phyloP scores from a whole-genome alignment of 2,888 invertebrate genomes.

The Conchocele bisecta region DNA sequence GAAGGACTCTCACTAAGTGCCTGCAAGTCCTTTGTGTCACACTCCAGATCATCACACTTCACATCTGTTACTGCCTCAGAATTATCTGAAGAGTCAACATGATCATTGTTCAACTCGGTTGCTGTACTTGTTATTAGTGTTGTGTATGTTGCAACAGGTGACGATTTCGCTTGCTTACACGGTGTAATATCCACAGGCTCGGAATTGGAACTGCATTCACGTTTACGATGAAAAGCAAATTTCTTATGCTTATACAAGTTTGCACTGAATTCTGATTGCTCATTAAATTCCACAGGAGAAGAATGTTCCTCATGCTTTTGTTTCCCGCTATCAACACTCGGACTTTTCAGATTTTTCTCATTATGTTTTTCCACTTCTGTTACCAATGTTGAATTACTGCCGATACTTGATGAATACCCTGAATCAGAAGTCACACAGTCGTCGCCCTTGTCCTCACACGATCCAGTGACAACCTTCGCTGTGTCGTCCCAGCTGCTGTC shows the following conservation, averaged over 20 bases:
- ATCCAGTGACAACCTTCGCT: conserved; percentile 9
- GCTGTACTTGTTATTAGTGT: conserved; percentile 7
- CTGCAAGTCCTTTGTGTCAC: not conserved
- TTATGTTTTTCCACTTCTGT: not conserved
- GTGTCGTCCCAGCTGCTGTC: conserved; percentile 71
- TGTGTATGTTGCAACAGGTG: not conserved
- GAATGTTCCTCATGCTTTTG: conserved; percentile 23
- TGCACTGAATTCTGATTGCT: conserved; percentile 35
- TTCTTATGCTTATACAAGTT: conserved; percentile 73
- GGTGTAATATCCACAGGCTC: conserved; percentile 23
- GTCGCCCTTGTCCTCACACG: conserved; percentile 19
- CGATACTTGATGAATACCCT: conserved; percentile 33
- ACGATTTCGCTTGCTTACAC: conserved; percentile 30
- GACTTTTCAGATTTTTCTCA: conserved; percentile 5
- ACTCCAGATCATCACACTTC: conserved; percentile 2
- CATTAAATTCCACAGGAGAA: not conserved
- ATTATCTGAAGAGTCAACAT: not conserved
- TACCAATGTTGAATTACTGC: conserved; percentile 21
- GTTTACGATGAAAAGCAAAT: conserved; percentile 68
- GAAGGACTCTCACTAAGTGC: not conserved
- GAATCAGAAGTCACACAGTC: conserved; percentile 1
- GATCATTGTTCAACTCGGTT: not conserved
- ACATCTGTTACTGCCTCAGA: not conserved
- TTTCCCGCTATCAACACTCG: not conserved
- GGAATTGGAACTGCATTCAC: conserved; percentile 21